A percentile compares a stretch with the other conserved stretches of the same genome.
phyloP scores from a whole-genome alignment of 2,888 invertebrate species.

The Leptopterna dolabrata region DNA sequence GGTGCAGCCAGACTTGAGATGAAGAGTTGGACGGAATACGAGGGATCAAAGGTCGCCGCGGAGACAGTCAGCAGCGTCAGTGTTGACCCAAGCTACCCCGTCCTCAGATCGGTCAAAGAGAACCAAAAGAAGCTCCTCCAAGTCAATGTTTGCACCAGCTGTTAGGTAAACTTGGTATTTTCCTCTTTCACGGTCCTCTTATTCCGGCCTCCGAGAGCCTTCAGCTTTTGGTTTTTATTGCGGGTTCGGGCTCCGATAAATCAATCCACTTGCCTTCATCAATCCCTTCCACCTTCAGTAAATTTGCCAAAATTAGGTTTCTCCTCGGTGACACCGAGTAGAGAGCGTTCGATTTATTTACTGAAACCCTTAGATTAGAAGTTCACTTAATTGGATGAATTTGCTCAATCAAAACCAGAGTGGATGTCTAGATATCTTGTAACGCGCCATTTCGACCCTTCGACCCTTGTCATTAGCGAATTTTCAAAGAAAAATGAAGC shows the following conservation, averaged over 20 bases:
- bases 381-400: no score
- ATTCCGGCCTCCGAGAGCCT: background rate
- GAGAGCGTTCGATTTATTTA: no score
- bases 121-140: constrained; percentile 26
- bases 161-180: constrained; percentile 35
- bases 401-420: no score
- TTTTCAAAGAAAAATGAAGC: no score
- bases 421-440: no score
- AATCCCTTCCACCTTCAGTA: background rate
- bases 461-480: no score
- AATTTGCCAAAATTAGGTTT: no score
- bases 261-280: no score
- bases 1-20: background rate
- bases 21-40: constrained; percentile 4
- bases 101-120: constrained; percentile 21
- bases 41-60: constrained; percentile 1
- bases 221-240: background rate
- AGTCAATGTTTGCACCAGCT: constrained; percentile 37
- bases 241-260: background rate
- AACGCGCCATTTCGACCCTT: no score
- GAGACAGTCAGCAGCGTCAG: constrained; percentile 24
- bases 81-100: constrained; percentile 30
- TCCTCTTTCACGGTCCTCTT: constrained; percentile 11
- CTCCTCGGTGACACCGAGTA: no score
- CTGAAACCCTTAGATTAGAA: no score